Conservation (phyloP, 2,113 vertebrate species). For the Oxyura jamaicensis region DNA sequence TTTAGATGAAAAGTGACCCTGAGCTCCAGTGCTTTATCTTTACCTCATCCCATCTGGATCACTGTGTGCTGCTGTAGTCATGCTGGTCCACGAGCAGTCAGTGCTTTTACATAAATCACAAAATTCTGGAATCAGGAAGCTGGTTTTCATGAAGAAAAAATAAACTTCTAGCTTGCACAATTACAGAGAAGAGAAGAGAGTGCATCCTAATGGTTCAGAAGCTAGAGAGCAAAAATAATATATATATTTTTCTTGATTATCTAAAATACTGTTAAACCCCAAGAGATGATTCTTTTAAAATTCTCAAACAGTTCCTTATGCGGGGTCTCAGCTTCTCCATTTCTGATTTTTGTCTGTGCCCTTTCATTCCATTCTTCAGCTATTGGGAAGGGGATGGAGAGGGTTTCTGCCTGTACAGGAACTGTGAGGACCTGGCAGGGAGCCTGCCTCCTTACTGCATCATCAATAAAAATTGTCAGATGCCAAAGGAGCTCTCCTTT, state of each 20-base stretch:
- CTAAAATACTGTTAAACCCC: neutral
- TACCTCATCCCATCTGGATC: fast-evolving
- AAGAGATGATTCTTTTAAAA: neutral
- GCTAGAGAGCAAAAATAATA: neutral
- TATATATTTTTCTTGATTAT: neutral
- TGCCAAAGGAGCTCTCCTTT: neutral
- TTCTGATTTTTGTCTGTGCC: neutral
- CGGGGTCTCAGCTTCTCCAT: neutral
- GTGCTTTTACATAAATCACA: neutral
- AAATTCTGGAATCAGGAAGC: neutral
- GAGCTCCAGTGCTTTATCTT: neutral
- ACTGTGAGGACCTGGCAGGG: neutral
- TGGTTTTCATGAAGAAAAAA: neutral
- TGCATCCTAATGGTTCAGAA: neutral
- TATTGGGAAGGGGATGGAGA: neutral
- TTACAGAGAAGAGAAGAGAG: neutral
- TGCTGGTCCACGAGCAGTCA: neutral
- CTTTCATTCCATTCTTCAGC: neutral
- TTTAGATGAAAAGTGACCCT: neutral
- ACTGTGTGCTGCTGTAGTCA: neutral
- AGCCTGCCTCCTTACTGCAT: neutral
- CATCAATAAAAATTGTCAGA: neutral
- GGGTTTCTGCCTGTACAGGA: neutral
- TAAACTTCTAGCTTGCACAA: neutral
- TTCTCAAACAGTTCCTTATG: neutral